A percentile compares a stretch with the other conserved stretches of the same genome.
phyloP scores from a whole-genome alignment of 2,113 vertebrate species.

The Lepidothrix coronata region DNA sequence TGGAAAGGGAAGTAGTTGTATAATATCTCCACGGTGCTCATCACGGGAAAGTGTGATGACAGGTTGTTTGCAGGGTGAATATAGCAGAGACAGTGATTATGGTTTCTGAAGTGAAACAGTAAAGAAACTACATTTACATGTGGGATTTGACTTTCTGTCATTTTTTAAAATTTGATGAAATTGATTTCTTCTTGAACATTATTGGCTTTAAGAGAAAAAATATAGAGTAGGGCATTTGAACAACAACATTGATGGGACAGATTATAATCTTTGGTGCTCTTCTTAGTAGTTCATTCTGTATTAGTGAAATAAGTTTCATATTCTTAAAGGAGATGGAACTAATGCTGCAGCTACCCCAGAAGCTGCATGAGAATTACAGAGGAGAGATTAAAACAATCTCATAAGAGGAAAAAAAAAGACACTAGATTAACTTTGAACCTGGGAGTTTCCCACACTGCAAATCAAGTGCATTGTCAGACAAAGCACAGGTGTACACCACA shows the following conservation, averaged over 20 bases:
- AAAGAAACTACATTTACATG: not conserved
- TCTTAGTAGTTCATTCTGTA: not conserved
- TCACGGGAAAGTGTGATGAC: not conserved
- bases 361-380: slow-evolving; percentile 25
- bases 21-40: not conserved
- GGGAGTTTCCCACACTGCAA: slow-evolving; percentile 46
- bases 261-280: not conserved
- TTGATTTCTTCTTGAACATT: not conserved
- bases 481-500: slow-evolving; percentile 63
- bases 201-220: not conserved
- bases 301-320: slow-evolving; percentile 17
- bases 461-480: slow-evolving; percentile 40
- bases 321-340: not conserved
- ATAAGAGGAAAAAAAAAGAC: slow-evolving; percentile 36
- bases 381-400: slow-evolving; percentile 33
- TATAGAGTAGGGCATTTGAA: not conserved
- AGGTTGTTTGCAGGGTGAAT: not conserved
- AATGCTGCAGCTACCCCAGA: slow-evolving; percentile 1
- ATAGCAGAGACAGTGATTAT: not conserved
- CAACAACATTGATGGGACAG: not conserved
- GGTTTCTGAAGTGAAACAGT: not conserved
- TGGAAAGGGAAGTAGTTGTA: not conserved
- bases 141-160: not conserved
- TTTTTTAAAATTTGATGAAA: not conserved
- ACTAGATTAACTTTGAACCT: slow-evolving; percentile 56